Percentiles rank a stretch among this genome's conserved stretches.
phyloP scores from a whole-genome alignment of 2,888 invertebrate genomes.

The Leptogaster cylindrica region DNA sequence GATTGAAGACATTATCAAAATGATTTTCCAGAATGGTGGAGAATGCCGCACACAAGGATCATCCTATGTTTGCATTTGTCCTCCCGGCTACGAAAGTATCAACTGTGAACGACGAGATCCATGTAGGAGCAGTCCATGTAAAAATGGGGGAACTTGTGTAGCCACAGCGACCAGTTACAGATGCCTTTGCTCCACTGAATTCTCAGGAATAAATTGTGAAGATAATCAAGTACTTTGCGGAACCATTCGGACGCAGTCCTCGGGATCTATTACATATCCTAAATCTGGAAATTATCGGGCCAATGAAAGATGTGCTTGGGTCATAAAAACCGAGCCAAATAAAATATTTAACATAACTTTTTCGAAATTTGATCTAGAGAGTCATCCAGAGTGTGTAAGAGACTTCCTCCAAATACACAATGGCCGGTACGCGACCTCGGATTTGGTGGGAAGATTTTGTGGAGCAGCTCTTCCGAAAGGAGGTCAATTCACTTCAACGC shows the following conservation, averaged over 20 bases:
- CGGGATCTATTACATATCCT: slow-evolving; percentile 73
- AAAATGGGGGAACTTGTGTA: slow-evolving; percentile 79
- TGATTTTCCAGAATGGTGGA: slow-evolving; percentile 64
- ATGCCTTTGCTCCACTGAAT: slow-evolving; percentile 73
- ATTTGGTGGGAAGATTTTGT: slow-evolving; percentile 80
- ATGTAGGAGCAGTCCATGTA: slow-evolving; percentile 78
- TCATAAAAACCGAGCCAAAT: slow-evolving; percentile 69
- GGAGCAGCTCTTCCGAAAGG: slow-evolving; percentile 72
- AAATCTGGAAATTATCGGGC: slow-evolving; percentile 65
- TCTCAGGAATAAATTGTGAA: slow-evolving; percentile 73
- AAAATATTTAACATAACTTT: slow-evolving; percentile 83
- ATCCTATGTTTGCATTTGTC: slow-evolving; percentile 55
- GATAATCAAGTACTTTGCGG: slow-evolving; percentile 68
- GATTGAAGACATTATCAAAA: slow-evolving; percentile 45
- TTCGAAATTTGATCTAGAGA: slow-evolving; percentile 71
- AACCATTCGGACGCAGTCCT: slow-evolving; percentile 60
- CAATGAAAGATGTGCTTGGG: slow-evolving; percentile 80
- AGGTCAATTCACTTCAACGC: slow-evolving; percentile 75
- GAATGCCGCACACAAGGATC: slow-evolving; percentile 53
- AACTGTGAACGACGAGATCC: slow-evolving; percentile 68
- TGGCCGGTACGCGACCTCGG: slow-evolving; percentile 74
- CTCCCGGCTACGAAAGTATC: slow-evolving; percentile 62
- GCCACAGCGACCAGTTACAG: slow-evolving; percentile 55
- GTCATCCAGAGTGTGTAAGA: slow-evolving; percentile 67
- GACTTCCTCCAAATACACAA: slow-evolving; percentile 86